Conservation (phyloP, 2,888 invertebrate genomes). For the Onchidella celtica region DNA sequence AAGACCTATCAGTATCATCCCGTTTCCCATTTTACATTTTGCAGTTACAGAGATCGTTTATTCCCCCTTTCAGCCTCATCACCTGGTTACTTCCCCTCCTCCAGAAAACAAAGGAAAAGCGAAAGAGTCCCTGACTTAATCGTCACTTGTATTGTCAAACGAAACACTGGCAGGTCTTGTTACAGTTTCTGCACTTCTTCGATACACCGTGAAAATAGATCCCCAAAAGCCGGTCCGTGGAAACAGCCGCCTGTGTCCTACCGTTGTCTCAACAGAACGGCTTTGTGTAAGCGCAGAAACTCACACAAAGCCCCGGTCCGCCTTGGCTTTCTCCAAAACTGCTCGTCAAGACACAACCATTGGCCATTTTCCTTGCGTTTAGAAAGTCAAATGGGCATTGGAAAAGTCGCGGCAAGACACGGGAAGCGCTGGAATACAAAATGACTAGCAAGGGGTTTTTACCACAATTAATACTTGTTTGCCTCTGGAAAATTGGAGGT, state of each 20-base stretch:
- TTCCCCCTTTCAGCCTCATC: too few species aligned
- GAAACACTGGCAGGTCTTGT: neutral
- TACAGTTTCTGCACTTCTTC: neutral
- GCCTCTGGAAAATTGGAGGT: conserved; percentile 32
- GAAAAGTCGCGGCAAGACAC: neutral
- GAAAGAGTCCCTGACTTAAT: neutral
- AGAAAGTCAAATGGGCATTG: conserved; percentile 38
- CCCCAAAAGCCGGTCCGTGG: neutral
- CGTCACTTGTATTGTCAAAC: neutral
- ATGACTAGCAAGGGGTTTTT: conserved; percentile 34
- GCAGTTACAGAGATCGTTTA: too few species aligned
- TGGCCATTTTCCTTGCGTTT: conserved; percentile 1
- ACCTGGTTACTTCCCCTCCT: too few species aligned
- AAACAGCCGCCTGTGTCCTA: neutral
- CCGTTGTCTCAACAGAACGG: neutral
- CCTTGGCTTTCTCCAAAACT: conserved; percentile 13
- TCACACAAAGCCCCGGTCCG: neutral
- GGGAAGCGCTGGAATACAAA: conserved; percentile 29
- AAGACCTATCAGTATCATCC: too few species aligned
- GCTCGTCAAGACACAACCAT: neutral
- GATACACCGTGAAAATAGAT: neutral
- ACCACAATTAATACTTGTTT: conserved; percentile 46
- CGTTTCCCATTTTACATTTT: too few species aligned
- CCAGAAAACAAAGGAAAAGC: too few species aligned
- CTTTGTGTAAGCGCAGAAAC: neutral